Percentiles rank a stretch among this genome's conserved stretches.
These are phyloP conservation scores for Diadegma fenestrale DNA, from an alignment of 2,888 invertebrate species.

Conservation along the genomic window DNA sequence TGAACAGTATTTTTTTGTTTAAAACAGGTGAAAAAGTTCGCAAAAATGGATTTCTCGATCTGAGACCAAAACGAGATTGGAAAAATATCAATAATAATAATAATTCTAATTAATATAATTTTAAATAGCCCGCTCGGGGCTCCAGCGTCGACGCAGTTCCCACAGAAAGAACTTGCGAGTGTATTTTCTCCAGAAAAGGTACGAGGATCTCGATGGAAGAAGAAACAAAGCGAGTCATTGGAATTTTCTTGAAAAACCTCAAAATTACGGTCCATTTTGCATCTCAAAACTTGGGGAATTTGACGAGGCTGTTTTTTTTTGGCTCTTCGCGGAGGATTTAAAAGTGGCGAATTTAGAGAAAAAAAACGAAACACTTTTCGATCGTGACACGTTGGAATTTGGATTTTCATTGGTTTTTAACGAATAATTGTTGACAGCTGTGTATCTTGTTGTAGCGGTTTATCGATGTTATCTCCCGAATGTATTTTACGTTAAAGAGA, in stretches of 20 bases:
- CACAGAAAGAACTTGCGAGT: no score
- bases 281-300: not conserved
- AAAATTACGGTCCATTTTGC: not conserved
- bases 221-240: not conserved
- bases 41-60: slow-evolving; percentile 13
- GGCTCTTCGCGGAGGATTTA: not conserved
- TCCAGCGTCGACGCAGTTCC: not conserved
- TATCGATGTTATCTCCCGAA: slow-evolving; percentile 3
- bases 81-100: slow-evolving; percentile 6
- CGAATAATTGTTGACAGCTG: slow-evolving; percentile 5
- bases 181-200: slow-evolving; percentile 4
- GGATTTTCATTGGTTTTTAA: not conserved
- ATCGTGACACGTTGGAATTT: not conserved
- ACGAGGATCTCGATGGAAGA: not conserved
- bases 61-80: slow-evolving; percentile 2
- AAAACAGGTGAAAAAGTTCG: not conserved
- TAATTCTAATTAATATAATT: not conserved
- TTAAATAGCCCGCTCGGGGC: not conserved
- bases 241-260: not conserved
- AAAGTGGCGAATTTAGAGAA: not conserved
- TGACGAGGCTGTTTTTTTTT: not conserved
- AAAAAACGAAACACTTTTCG: not conserved
- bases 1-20: not conserved
- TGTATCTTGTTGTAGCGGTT: not conserved
- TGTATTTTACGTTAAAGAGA: slow-evolving; percentile 5